phyloP scores from a whole-genome alignment of 2,797 vertebrate genomes.

The Eulemur coronatus region DNA sequence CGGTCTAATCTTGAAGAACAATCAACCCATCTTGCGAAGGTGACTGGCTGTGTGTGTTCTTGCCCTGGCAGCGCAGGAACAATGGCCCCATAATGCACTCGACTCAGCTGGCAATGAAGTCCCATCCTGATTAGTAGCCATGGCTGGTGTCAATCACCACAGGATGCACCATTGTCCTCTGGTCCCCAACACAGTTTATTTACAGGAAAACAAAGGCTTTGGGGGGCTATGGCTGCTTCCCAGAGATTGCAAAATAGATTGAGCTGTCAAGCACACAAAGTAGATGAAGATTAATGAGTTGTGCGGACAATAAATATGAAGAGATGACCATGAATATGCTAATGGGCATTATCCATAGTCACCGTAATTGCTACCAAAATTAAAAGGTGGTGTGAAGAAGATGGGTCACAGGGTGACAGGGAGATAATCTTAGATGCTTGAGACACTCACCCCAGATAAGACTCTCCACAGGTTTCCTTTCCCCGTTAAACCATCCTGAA shows the following conservation, averaged over 20 bases:
- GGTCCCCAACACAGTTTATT: conserved; percentile 90
- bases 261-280: conserved; percentile 98
- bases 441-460: conserved; percentile 83
- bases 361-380: conserved; percentile 90
- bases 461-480: conserved; percentile 89
- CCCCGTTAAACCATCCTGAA: conserved; percentile 81
- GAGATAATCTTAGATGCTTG: conserved; percentile 85
- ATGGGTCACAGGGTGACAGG: conserved; percentile 87
- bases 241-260: conserved; percentile 98
- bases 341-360: conserved; percentile 95
- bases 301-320: conserved; percentile 97
- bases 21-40: conserved; percentile 89
- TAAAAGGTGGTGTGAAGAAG: conserved; percentile 89
- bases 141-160: conserved; percentile 95
- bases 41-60: conserved; percentile 88
- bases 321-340: conserved; percentile 99
- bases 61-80: conserved; percentile 88
- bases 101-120: conserved; percentile 94
- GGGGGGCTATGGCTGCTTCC: conserved; percentile 86
- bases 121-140: conserved; percentile 94
- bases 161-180: conserved; percentile 86
- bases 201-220: conserved; percentile 93
- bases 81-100: conserved; percentile 88
- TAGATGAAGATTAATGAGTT: conserved; percentile 99
- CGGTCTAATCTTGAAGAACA: conserved; percentile 90